These are phyloP conservation scores for Ellobium chinense DNA, from an alignment of 2,888 invertebrate species.

Conservation along the genomic window DNA sequence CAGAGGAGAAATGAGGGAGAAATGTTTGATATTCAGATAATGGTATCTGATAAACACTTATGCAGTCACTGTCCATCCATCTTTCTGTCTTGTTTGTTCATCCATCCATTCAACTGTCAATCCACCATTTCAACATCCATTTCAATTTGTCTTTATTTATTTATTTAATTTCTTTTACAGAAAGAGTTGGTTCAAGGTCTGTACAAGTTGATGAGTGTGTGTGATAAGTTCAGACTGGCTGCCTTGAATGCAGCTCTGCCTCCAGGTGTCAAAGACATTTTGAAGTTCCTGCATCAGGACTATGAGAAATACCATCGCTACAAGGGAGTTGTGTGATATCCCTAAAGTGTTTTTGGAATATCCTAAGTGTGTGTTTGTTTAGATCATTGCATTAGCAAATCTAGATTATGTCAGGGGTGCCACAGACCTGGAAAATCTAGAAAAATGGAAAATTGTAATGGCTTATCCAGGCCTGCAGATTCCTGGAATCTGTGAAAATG, in stretches of 20 bases:
- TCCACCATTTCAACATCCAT: no score
- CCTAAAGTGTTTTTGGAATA: background rate
- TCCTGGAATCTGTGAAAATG: no score
- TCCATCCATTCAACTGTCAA: no score
- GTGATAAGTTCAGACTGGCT: constrained; percentile 37
- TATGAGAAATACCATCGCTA: constrained; percentile 43
- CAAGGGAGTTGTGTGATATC: constrained; percentile 29
- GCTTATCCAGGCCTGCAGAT: no score
- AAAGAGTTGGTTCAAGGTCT: constrained; percentile 24
- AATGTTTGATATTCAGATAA: no score
- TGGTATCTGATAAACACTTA: no score
- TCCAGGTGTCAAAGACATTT: constrained; percentile 44
- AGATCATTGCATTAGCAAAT: background rate
- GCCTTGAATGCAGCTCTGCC: constrained; percentile 33
- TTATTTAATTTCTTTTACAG: constrained; percentile 2
- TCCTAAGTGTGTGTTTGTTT: background rate
- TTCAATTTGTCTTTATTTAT: no score
- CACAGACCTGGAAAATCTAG: background rate
- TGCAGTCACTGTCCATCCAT: no score
- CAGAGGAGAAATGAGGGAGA: no score
- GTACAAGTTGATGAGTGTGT: constrained; percentile 32
- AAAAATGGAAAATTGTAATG: no score
- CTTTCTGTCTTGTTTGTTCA: no score
- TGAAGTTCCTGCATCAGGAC: constrained; percentile 38
- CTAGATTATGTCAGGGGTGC: background rate